These are phyloP conservation scores for Pseudopipra pipra DNA, from an alignment of 2,113 vertebrate genomes.

Conservation along the genomic window DNA sequence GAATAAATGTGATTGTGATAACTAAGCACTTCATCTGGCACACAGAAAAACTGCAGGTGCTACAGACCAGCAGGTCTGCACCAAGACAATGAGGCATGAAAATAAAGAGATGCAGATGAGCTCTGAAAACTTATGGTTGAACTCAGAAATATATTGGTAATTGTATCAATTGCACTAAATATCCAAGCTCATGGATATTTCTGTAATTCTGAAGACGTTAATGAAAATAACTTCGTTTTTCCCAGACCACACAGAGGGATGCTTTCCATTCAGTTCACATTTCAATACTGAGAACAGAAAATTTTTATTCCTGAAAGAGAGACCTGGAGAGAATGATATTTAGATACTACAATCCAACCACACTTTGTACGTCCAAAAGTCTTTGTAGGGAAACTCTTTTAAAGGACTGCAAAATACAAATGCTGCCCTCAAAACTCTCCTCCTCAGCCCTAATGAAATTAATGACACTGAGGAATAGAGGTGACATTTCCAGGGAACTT, in stretches of 20 bases:
- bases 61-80: background rate
- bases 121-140: background rate
- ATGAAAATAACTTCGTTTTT: background rate
- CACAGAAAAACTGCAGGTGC: background rate
- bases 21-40: slow-evolving; percentile 23
- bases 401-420: background rate
- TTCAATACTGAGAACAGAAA: background rate
- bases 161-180: background rate
- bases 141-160: background rate
- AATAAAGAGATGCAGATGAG: background rate
- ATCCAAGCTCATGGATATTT: background rate
- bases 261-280: background rate
- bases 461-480: background rate
- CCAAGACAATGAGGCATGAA: background rate
- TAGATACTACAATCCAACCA: background rate
- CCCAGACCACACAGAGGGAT: background rate
- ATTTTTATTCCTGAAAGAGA: background rate
- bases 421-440: background rate
- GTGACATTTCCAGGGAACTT: background rate
- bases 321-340: background rate
- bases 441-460: background rate
- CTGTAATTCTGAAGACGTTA: background rate
- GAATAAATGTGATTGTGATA: slow-evolving; percentile 33
- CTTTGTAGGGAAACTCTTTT: background rate
- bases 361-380: background rate